Evolutionary conservation across 2,888 invertebrate species (phyloP), one percentile per base, ranked within the genome.

Genomic region (Tetranychus piercei): DNA sequence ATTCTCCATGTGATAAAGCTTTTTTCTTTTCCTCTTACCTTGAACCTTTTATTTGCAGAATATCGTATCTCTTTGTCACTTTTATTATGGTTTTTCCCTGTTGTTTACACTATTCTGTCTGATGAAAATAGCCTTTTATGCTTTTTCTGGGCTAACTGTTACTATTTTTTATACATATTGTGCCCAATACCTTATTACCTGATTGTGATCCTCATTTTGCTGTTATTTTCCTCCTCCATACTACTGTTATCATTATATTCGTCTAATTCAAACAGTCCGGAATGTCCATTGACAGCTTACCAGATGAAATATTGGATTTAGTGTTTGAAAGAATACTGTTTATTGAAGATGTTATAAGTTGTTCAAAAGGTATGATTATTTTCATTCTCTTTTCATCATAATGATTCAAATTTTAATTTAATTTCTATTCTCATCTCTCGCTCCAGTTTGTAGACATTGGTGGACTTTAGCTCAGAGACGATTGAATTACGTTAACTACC

Each of bases 381-480:
- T 34, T 34, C 34, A 34, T 34, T 34, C 3, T 34, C 34, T 4
- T 5, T 34, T 34, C 34, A 34, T 34, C 34, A 34, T 34, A 5
- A 34, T 65, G 65, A 65, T 3, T 65, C 65, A 65, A 65, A 34
- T 34, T 34, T 34, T 34, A 34, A 34, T 34, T 34, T 34, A 4
- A 34, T 34, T 4, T 5, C 5, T 3, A 34, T 34, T 34, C n/a
- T 34, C 34, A n/a, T 34, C 34, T 4, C 34, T 34, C 34, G 34
- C 34, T 34, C 20, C 34, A 23, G 22, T 69, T 22, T 69, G 69
- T 20, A 69, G 69, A 69, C 20, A 69, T 69, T 23, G 69, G 69
- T 69, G 22, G 20, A 23, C 34, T 11, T 23, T 69, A 69, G 34
- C 34, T 15, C 55, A 55, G 15, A 55, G 55, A 55, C 55, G 55